phyloP scores from a whole-genome alignment of 2,113 vertebrate genomes.

The Aptenodytes forsteri region DNA sequence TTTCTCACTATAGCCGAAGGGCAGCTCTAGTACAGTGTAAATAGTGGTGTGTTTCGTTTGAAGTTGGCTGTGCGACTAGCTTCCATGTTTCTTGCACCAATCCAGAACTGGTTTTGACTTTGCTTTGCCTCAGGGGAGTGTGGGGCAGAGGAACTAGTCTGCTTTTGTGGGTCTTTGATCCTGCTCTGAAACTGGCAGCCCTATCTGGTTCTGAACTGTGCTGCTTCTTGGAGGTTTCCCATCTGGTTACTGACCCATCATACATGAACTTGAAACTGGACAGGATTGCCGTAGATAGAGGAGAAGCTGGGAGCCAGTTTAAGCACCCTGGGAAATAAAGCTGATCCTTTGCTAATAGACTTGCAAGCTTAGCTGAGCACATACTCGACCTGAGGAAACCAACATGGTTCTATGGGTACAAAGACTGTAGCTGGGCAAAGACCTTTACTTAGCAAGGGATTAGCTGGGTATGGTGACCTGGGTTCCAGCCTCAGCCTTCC shows the following conservation, averaged over 20 bases:
- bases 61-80: not conserved
- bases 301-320: not conserved
- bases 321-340: not conserved
- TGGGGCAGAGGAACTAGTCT: not conserved
- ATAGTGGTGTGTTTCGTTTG: not conserved
- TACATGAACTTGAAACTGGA: not conserved
- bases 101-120: not conserved
- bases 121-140: not conserved
- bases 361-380: not conserved
- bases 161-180: not conserved
- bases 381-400: not conserved
- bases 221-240: not conserved
- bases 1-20: not conserved
- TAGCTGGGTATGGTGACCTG: not conserved
- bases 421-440: not conserved
- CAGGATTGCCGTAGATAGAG: rapidly evolving
- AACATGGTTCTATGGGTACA: rapidly evolving
- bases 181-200: not conserved
- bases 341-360: not conserved
- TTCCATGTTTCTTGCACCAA: not conserved
- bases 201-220: not conserved
- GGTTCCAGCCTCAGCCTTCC: not conserved
- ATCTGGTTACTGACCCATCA: not conserved
- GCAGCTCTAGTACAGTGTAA: not conserved
- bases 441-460: not conserved